Evolutionary conservation across 2,888 invertebrate species (phyloP).

Genomic region (Andrena trimmerana): DNA sequence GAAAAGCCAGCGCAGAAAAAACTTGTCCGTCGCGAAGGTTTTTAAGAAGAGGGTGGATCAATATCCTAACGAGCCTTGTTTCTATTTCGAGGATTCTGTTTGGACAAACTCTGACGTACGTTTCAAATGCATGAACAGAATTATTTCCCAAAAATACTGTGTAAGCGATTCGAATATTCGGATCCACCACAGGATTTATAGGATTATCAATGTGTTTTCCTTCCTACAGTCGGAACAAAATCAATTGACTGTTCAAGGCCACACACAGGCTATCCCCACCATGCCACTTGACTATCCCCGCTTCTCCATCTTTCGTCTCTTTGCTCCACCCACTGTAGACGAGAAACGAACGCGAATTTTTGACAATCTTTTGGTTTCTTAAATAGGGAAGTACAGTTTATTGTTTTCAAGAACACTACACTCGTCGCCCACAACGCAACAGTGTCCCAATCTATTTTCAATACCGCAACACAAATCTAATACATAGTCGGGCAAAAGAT

Average conservation of each 20-base stretch:
- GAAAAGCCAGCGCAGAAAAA: slow-evolving; percentile 86
- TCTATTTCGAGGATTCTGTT: slow-evolving; percentile 88
- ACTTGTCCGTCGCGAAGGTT: slow-evolving; percentile 88
- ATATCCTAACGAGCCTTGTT: slow-evolving; percentile 89
- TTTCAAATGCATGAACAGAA: slow-evolving; percentile 21
- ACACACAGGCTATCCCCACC: background rate
- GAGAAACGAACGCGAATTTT: no score
- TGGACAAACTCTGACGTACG: slow-evolving; percentile 90
- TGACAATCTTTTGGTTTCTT: no score
- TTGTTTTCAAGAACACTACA: no score
- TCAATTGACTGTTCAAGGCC: background rate
- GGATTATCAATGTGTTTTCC: background rate
- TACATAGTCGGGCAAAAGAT: background rate
- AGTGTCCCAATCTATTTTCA: background rate
- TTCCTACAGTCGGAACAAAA: background rate
- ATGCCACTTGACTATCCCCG: background rate
- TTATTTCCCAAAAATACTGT: background rate
- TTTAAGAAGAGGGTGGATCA: slow-evolving; percentile 87
- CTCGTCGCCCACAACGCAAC: no score
- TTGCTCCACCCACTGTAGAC: no score
- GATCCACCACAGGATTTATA: background rate
- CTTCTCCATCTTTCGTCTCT: background rate
- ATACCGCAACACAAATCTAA: background rate
- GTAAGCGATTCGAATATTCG: background rate
- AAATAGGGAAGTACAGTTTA: no score